These are phyloP conservation scores for Chloroceryle aenea DNA, from an alignment of 2,113 vertebrate genomes.

Conservation along the genomic window DNA sequence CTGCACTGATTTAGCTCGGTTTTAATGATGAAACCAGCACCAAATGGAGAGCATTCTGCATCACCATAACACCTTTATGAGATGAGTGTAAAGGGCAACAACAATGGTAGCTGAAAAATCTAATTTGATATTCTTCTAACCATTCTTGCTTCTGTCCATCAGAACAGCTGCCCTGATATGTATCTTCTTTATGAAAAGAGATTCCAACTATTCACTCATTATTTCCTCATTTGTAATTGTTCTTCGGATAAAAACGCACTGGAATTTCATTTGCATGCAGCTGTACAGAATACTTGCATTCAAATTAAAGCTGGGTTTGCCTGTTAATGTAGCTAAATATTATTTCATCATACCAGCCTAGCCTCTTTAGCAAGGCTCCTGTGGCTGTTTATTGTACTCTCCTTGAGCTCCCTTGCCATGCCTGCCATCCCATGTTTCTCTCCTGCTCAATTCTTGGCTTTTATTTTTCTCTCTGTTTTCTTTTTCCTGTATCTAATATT, in stretches of 20 bases:
- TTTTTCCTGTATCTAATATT: neutral
- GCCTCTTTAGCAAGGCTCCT: neutral
- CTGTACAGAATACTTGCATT: neutral
- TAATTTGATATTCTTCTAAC: neutral
- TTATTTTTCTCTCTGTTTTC: neutral
- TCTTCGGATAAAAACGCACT: neutral
- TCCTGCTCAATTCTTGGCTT: neutral
- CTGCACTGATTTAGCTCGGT: neutral
- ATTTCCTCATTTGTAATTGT: neutral
- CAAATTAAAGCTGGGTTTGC: neutral
- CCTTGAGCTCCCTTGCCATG: neutral
- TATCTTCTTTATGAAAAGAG: neutral
- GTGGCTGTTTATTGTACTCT: neutral
- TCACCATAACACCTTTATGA: neutral
- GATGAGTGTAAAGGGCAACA: neutral
- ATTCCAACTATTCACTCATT: neutral
- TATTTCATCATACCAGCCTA: neutral
- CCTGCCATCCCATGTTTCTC: neutral
- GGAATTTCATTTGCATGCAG: neutral
- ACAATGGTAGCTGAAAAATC: neutral
- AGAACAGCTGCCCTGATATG: accelerated
- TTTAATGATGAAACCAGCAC: neutral
- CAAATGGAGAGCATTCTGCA: neutral
- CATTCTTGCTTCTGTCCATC: neutral
- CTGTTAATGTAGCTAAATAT: neutral